A percentile compares a stretch with the other conserved stretches of the same genome.
phyloP scores from a whole-genome alignment of 2,797 vertebrate genomes.

The Tenualosa ilisha region DNA sequence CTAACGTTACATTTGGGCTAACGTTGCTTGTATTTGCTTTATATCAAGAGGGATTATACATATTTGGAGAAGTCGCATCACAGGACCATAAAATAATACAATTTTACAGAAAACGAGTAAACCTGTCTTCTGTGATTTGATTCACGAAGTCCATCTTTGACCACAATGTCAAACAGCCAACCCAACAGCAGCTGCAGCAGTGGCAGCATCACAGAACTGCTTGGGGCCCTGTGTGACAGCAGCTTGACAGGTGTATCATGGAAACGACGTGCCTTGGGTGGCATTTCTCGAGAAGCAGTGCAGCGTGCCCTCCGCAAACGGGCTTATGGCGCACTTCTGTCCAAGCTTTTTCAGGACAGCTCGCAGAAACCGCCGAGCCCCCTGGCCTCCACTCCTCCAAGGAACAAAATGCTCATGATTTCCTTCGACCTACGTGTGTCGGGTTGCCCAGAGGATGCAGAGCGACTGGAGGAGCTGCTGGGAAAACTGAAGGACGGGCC shows the following conservation, averaged over 20 bases:
- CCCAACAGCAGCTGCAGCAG: neutral
- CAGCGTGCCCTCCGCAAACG: conserved; percentile 78
- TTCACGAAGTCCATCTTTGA: neutral
- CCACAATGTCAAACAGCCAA: conserved; percentile 44
- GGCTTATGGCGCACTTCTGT: conserved; percentile 83
- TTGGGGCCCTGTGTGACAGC: conserved; percentile 84
- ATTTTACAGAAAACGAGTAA: neutral
- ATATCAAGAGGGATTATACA: too few relatives aligned
- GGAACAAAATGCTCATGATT: conserved; percentile 91
- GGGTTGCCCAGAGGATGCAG: conserved; percentile 82
- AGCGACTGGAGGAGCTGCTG: conserved; percentile 86
- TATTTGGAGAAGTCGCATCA: neutral
- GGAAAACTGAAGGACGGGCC: conserved; percentile 71
- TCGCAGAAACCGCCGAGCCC: conserved; percentile 60
- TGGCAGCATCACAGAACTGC: conserved; percentile 86
- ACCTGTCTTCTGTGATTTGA: conserved; percentile 4
- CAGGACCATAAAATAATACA: neutral
- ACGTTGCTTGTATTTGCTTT: neutral
- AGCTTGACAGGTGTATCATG: conserved; percentile 82
- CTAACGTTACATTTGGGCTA: neutral
- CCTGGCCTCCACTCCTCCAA: conserved; percentile 74
- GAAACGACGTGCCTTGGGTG: conserved; percentile 74
- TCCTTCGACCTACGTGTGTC: conserved; percentile 90
- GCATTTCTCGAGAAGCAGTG: conserved; percentile 72
- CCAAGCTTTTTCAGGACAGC: conserved; percentile 84